Evolutionary conservation across 2,797 vertebrate genomes (phyloP).

Genomic region (Hafferia zeledoni): DNA sequence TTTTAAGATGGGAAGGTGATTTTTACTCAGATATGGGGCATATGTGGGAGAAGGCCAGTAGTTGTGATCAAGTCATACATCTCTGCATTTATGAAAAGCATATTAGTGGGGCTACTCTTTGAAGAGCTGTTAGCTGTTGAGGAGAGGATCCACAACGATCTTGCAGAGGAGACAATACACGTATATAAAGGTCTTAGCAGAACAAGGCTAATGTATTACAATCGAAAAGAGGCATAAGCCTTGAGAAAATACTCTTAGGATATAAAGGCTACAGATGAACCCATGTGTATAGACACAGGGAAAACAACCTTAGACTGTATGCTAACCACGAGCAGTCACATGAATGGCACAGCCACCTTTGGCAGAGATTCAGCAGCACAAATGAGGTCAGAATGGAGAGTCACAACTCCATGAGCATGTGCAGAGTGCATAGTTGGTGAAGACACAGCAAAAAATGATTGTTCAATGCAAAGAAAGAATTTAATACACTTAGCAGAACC

Average conservation of each 20-base stretch:
- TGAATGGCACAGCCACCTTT: not conserved
- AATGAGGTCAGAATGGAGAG: not conserved
- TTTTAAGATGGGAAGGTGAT: not conserved
- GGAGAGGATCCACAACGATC: not conserved
- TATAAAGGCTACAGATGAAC: not conserved
- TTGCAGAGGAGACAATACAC: not conserved
- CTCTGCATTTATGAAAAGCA: not conserved
- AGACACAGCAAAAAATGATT: not conserved
- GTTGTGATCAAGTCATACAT: not conserved
- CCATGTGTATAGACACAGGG: not conserved
- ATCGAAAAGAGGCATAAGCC: not conserved
- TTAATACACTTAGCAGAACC: not conserved
- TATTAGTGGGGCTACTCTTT: not conserved
- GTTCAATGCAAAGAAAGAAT: not conserved
- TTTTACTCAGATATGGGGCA: not conserved
- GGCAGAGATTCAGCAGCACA: not conserved
- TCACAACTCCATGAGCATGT: not conserved
- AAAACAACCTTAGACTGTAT: not conserved
- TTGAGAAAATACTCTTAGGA: not conserved
- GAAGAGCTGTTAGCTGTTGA: not conserved
- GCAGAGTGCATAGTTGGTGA: not conserved
- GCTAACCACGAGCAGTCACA: not conserved
- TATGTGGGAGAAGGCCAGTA: not conserved
- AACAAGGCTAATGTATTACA: not conserved
- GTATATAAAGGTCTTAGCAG: accelerated